Base-by-base conservation (phyloP, 1,140 invertebrate genomes). In the Neodiprion virginianus region DNA sequence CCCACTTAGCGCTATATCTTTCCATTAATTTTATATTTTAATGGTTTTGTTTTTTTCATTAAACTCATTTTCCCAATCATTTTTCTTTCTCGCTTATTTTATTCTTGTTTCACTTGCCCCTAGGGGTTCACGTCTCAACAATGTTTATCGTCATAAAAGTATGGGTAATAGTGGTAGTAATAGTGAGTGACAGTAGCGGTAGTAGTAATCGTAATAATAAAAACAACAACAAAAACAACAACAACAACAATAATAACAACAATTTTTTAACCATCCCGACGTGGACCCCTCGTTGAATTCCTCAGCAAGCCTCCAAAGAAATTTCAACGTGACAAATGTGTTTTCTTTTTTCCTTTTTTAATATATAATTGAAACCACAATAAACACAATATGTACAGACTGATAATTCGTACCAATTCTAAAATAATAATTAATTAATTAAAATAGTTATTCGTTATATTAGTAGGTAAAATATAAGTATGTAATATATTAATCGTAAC, bases 301-400 rank as follows among this genome's bases (percentile, higher is more conserved):
- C 17, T 65, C 17, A 65, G 61, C 17, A 1, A 21, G 61, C 12
- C 61, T 14, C 61, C 4, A 1, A 65, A 65, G 61, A 21, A 14
- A 21, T 14, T 4, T 69, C 4, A 10, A 69, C 67, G 67, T 69
- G 23, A 69, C 12, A 69, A 23, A 23, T 69, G 40, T 69, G 21
- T 69, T 14, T 69, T 23, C 23, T 11, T 69, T 23, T 69, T 14
- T 40, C 28, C 28, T 40, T 40, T 61, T 14, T 69, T 23, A 14
- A 65, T 69, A 65, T 65, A 69, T 17, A 14, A 69, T 74, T 75
- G 73, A 81, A 79, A 81, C 79, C 76, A 82, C 77, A 81, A 47
- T 76, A 76, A 83, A 81, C 77, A 79, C 75, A 80, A 80, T 83
- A 83, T 83, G 67, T 83, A 83, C 82, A 83, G 76, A 79, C 50